Conservation (phyloP, 2,888 invertebrate species). For the Aspidiotus rigidus region DNA sequence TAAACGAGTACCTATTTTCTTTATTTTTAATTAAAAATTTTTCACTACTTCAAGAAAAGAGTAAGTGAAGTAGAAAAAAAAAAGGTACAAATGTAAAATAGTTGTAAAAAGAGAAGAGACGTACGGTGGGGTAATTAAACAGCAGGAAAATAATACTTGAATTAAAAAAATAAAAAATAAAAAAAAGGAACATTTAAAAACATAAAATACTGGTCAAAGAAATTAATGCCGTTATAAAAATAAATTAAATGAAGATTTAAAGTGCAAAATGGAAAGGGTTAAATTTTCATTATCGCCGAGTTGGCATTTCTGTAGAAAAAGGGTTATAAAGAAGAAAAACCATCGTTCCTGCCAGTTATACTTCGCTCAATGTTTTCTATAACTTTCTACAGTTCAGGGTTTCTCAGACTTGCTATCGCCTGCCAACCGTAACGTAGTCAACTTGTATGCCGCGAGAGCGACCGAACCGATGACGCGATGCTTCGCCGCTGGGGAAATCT, state of each 20-base stretch:
- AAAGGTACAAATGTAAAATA: constrained; percentile 33
- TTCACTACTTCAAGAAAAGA: constrained; percentile 8
- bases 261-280: constrained; percentile 33
- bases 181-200: constrained; percentile 27
- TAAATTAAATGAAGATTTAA: constrained; percentile 33
- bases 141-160: constrained; percentile 26
- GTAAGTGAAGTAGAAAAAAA: constrained; percentile 7
- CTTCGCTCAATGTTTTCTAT: constrained; percentile 32
- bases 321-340: constrained; percentile 33
- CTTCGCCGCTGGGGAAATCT: not conserved
- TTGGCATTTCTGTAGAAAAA: constrained; percentile 33
- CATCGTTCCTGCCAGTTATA: constrained; percentile 32
- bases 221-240: constrained; percentile 33
- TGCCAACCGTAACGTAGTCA: not conserved
- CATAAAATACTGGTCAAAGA: constrained; percentile 33
- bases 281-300: constrained; percentile 33
- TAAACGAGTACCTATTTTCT: constrained; percentile 27
- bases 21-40: constrained; percentile 33
- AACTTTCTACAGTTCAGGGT: constrained; percentile 26
- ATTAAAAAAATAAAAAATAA: not conserved
- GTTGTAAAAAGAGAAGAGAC: constrained; percentile 11
- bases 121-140: constrained; percentile 26
- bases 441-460: not conserved
- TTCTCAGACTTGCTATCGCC: constrained; percentile 9
- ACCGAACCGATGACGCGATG: not conserved